phyloP scores from a whole-genome alignment of 1,140 invertebrate species.

The Platorchestia sp. region DNA sequence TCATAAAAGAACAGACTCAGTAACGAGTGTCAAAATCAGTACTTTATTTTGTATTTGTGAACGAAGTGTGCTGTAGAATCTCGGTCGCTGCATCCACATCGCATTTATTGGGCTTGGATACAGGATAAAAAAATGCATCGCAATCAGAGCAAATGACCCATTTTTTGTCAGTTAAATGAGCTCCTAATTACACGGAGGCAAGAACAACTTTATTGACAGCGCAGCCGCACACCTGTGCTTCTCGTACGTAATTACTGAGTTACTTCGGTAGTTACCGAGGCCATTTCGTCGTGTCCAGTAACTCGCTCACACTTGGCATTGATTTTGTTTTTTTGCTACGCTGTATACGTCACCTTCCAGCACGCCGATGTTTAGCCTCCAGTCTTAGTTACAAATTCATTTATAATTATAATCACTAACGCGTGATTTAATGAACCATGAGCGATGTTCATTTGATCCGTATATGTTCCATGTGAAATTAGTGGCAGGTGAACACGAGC shows the following conservation, averaged over 20 bases:
- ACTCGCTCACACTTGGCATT: background rate
- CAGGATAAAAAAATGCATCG: background rate
- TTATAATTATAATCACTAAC: background rate
- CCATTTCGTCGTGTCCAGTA: background rate
- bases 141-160: background rate
- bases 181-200: background rate
- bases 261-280: background rate
- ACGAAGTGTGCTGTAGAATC: background rate
- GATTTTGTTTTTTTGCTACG: background rate
- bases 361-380: background rate
- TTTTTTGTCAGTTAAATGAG: background rate
- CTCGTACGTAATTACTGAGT: background rate
- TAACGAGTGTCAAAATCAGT: no score
- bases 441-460: no score
- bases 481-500: no score
- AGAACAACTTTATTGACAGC: background rate
- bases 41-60: background rate
- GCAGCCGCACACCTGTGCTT: conserved; percentile 15
- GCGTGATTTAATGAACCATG: background rate
- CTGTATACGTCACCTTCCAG: background rate
- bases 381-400: background rate
- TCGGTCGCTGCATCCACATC: background rate
- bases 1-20: no score
- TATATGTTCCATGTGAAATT: no score
- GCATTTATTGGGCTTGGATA: background rate